These are phyloP conservation scores for Amphipoea oculea DNA, from an alignment of 2,888 invertebrate species.

Conservation along the genomic window DNA sequence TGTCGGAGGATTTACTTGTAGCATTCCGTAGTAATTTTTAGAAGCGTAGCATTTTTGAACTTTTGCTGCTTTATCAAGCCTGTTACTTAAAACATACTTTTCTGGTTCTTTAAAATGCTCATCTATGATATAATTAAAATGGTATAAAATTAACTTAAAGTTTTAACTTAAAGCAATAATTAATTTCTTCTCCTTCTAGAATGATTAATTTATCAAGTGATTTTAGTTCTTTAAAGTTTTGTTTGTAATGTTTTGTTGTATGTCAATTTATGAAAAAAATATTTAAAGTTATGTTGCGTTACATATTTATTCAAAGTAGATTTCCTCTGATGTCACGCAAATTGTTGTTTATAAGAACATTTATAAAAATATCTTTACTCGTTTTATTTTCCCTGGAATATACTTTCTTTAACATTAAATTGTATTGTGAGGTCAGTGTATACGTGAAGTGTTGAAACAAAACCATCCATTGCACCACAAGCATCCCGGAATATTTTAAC, in stretches of 20 bases:
- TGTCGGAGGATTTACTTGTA: neutral
- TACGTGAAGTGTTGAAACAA: conserved; percentile 23
- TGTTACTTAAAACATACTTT: neutral
- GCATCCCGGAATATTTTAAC: conserved; percentile 56
- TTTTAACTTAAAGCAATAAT: conserved; percentile 85
- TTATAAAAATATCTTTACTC: conserved; percentile 40
- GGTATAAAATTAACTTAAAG: conserved; percentile 90
- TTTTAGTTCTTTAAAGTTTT: conserved; percentile 89
- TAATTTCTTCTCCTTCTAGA: neutral
- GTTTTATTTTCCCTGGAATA: neutral
- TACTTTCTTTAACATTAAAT: neutral
- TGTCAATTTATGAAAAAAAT: conserved; percentile 69
- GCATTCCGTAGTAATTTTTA: neutral
- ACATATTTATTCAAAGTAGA: conserved; percentile 47
- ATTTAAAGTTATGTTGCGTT: conserved; percentile 53
- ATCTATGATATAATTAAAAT: conserved; percentile 42
- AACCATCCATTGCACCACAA: conserved; percentile 27
- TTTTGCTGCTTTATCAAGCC: neutral
- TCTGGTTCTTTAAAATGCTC: neutral
- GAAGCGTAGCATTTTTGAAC: neutral
- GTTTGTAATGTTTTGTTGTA: too few relatives aligned
- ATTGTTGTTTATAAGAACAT: conserved; percentile 43
- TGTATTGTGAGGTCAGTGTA: neutral
- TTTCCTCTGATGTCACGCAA: conserved; percentile 40
- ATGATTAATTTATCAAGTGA: conserved; percentile 80